These are phyloP conservation scores for Gonioctena quinquepunctata DNA, from an alignment of 1,140 invertebrate genomes.

Conservation along the genomic window DNA sequence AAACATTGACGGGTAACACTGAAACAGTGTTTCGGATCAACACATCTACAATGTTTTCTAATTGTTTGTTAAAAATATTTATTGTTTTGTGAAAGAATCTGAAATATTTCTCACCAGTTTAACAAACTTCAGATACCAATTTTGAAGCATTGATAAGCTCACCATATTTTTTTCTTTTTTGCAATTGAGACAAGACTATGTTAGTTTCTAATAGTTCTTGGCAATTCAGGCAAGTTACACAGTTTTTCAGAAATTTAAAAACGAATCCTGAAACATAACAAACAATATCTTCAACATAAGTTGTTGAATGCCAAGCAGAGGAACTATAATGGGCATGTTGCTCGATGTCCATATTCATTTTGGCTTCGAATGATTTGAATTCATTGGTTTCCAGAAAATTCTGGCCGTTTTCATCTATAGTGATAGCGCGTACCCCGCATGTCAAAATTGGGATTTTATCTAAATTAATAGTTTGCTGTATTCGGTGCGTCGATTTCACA, in stretches of 20 bases:
- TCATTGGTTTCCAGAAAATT: background rate
- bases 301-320: background rate
- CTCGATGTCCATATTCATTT: background rate
- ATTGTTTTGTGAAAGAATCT: conserved; percentile 3
- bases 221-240: background rate
- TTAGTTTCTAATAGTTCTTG: background rate
- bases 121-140: conserved; percentile 1
- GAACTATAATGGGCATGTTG: background rate
- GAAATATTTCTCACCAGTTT: conserved; percentile 1
- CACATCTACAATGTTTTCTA: background rate
- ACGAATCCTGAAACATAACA: background rate
- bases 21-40: background rate
- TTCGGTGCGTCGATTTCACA: conserved; percentile 10
- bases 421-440: background rate
- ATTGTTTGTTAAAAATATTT: conserved; percentile 9
- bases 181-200: background rate
- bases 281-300: conserved; percentile 1
- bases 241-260: background rate
- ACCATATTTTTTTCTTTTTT: conserved; percentile 12
- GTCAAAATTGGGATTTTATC: conserved; percentile 9
- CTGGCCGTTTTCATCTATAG: background rate
- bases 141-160: background rate
- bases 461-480: conserved; percentile 21
- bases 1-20: background rate
- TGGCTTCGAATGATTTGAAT: background rate